Percentiles rank a stretch among this genome's conserved stretches.
Conservation (phyloP, 2,888 invertebrate genomes). For the Elmis aenea region DNA sequence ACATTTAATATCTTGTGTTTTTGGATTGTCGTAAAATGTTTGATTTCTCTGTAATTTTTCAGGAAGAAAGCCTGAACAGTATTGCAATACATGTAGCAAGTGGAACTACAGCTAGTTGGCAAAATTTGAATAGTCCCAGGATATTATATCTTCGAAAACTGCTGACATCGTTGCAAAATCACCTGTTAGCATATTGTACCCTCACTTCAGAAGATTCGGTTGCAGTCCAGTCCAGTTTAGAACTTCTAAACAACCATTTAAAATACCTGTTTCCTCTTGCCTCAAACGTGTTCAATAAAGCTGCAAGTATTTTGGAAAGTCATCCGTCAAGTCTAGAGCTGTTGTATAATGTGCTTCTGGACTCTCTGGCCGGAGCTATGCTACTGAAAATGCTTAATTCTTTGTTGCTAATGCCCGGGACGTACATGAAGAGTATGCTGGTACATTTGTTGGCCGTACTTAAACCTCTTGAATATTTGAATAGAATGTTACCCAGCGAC, state of each 20-base stretch:
- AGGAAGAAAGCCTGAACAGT: conserved; percentile 39
- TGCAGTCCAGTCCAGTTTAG: conserved; percentile 15
- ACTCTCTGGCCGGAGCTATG: conserved; percentile 56
- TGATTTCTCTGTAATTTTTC: conserved; percentile 17
- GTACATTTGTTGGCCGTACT: conserved; percentile 42
- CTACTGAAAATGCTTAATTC: conserved; percentile 54
- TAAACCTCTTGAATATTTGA: conserved; percentile 44
- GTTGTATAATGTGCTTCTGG: conserved; percentile 48
- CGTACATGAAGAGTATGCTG: conserved; percentile 40
- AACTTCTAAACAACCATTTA: conserved; percentile 36
- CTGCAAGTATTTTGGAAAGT: conserved; percentile 38
- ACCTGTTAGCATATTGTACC: conserved; percentile 53
- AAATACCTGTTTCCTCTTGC: conserved; percentile 37
- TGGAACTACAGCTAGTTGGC: conserved; percentile 34
- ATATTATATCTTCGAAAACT: conserved; percentile 49
- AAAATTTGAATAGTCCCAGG: conserved; percentile 33
- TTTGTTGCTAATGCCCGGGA: conserved; percentile 51
- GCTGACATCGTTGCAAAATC: conserved; percentile 55
- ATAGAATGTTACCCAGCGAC: conserved; percentile 42
- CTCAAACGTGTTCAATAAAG: conserved; percentile 37
- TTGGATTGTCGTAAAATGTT: conserved; percentile 1
- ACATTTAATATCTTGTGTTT: conserved; percentile 1
- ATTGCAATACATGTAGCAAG: conserved; percentile 34
- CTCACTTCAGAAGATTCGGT: conserved; percentile 17
- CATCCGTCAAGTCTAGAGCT: conserved; percentile 42